These are phyloP conservation scores for Oncorhynchus mykiss DNA, from an alignment of 2,113 vertebrate species.

Conservation along the genomic window DNA sequence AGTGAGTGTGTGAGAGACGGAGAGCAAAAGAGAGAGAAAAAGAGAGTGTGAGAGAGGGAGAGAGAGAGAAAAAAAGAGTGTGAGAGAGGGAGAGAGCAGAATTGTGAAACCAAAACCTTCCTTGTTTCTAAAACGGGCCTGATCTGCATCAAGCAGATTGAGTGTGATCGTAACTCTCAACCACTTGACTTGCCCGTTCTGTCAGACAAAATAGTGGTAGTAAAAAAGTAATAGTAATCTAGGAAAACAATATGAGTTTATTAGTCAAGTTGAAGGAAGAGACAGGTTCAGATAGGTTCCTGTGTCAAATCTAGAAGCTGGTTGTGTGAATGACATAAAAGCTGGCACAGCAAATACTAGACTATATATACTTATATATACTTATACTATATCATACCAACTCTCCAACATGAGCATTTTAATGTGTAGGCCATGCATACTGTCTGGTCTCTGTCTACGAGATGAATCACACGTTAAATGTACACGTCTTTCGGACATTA, in stretches of 20 bases:
- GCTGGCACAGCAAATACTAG: neutral
- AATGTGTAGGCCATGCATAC: too few relatives aligned
- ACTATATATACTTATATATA: too few relatives aligned
- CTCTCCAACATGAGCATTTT: too few relatives aligned
- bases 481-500: too few relatives aligned
- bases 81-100: neutral
- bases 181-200: too few relatives aligned
- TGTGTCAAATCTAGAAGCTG: slow-evolving; percentile 6
- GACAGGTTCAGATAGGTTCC: neutral
- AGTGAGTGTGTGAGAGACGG: neutral
- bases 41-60: neutral
- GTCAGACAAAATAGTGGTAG: too few relatives aligned
- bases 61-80: neutral
- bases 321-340: slow-evolving; percentile 7
- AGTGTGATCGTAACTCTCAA: neutral
- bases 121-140: neutral
- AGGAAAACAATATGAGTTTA: neutral
- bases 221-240: too few relatives aligned
- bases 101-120: neutral
- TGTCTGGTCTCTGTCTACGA: too few relatives aligned
- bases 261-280: neutral
- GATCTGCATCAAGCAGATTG: neutral
- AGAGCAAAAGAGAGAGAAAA: neutral
- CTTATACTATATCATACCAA: too few relatives aligned
- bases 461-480: too few relatives aligned